A percentile compares a stretch with the other conserved stretches of the same genome.
These are phyloP conservation scores for Allacma fusca DNA, from an alignment of 2,888 invertebrate species.

Conservation along the genomic window DNA sequence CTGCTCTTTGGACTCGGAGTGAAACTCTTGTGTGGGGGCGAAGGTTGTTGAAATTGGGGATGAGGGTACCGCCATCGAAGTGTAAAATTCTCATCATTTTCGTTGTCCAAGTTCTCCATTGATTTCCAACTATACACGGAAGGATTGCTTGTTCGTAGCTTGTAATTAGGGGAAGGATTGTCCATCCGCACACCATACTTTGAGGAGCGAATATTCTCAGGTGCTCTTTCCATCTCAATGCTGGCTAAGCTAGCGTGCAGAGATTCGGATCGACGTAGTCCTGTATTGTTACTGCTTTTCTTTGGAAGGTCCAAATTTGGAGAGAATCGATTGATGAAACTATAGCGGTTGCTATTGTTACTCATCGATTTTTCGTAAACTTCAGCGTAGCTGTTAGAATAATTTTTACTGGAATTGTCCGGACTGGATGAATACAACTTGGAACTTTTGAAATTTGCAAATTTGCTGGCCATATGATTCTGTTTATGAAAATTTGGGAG, in stretches of 20 bases:
- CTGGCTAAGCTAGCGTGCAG: slow-evolving; percentile 55
- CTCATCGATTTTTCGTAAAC: slow-evolving; percentile 44
- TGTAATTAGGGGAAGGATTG: not conserved
- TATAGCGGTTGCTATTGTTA: slow-evolving; percentile 37
- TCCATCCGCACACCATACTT: not conserved
- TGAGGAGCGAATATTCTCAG: not conserved
- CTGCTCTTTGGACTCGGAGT: slow-evolving; percentile 45
- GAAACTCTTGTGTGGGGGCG: slow-evolving; percentile 29
- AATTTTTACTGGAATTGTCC: slow-evolving; percentile 47
- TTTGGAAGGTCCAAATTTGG: slow-evolving; percentile 49
- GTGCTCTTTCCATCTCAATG: slow-evolving; percentile 43
- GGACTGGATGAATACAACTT: slow-evolving; percentile 55
- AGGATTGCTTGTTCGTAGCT: slow-evolving; percentile 23
- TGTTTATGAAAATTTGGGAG: slow-evolving; percentile 59
- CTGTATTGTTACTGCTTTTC: slow-evolving; percentile 25
- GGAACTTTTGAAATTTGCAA: slow-evolving; percentile 59
- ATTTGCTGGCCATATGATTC: slow-evolving; percentile 59
- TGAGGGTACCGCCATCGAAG: slow-evolving; percentile 58
- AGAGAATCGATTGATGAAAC: slow-evolving; percentile 46
- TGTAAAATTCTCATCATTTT: slow-evolving; percentile 57
- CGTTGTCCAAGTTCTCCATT: slow-evolving; percentile 53
- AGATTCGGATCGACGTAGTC: slow-evolving; percentile 53
- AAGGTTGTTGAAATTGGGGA: slow-evolving; percentile 34
- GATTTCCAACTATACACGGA: slow-evolving; percentile 52
- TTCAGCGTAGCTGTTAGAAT: slow-evolving; percentile 47